Base-by-base conservation (phyloP, 2,797 vertebrate species). In the Anguilla obscura region DNA sequence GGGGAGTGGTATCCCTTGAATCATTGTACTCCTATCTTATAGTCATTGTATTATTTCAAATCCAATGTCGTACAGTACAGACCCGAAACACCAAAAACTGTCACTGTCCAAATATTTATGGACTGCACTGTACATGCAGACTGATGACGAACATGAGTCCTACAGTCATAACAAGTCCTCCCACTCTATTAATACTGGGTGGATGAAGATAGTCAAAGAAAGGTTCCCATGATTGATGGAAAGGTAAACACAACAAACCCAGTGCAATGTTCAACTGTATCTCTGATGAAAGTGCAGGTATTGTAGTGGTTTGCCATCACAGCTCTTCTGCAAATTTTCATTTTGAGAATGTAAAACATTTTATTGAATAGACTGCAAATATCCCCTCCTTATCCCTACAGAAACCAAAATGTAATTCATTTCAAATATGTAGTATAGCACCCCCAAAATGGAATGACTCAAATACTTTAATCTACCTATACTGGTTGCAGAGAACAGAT, bases 311-410 rank as follows among this genome's bases (percentile, higher is more conserved):
- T 74, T 74, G 30, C 69, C 12, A 10, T 33, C 27, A 33, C 33
- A 33, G 30, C 27, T 74, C 69, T 74, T 18, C 69, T 74, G 27
- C 8, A 74, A 74, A 33, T 74, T 30, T 74, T 74, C 69, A 74
- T 74, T 27, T 33, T 14, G 30, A 74, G 69, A 74, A 7, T 3
- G 69, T 18, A 33, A 74, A 74, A 74, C 16, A 74, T 74, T 74
- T 10, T 27, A 74, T 12, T 74, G 69, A 74, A 74, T 74, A 74
- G 69, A 74, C 27, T 10, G 69, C 69, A 45, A 74, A 30, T 36
- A 33, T 74, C 69, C 27, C 69, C 27, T 74, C 69, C 69, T 74
- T 27, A 74, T 74, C 69, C 69, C 30, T 74, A 71, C 69, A 74
- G 69, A 27, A 30, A 33, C 27, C 69, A 74, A 66, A 66, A 30